Evolutionary conservation across 2,113 vertebrate species (phyloP), one percentile per base, ranked within the genome.

Genomic region (Brachirus orientalis): DNA sequence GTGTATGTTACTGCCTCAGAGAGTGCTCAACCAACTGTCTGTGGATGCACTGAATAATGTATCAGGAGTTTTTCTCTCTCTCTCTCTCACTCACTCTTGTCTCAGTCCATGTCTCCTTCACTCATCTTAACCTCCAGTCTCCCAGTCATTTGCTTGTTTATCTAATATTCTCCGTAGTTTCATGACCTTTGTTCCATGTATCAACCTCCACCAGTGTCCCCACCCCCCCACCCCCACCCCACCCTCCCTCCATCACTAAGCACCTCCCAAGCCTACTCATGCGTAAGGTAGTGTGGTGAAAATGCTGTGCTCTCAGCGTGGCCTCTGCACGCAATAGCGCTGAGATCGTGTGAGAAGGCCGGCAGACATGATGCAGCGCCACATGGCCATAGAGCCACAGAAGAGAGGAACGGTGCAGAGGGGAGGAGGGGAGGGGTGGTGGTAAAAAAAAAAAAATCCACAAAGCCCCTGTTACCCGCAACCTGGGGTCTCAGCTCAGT

Each of bases 291-390:
- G 63, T 19, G 69, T 75, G 79, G 82, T 82, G 84, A 85, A 90
- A 88, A 86, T 75, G 84, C 84, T 73, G 3, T 79, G 75, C 85
- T 87, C 75, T 85, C 80, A n/a, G 73, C 2, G 46, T 63, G 78
- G 86, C 81, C 82, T 90, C 86, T 78, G 88, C 91, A 92, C 90
- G 91, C 90, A 77, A 91, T 71, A 56, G 79, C 74, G 73, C 79
- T n/a, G 70, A 46, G 80, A 75, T 83, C 33, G 83, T 86, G 85
- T 82, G 88, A 85, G 86, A 78, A 72, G 75, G 79, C 77, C 64
- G 13, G 82, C 77, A 75, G 82, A 83, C 75, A 37, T 62, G 79
- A 72, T 79, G 85, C 75, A 69, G 66, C 72, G 63, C 73, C 80
- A 75, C 83, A 72, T 50, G 71, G 74, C 82, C 69, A 28, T 66